Evolutionary conservation across 2,888 invertebrate genomes (phyloP), one percentile per base, ranked within the genome.

Genomic region (Plemyria rubiginata): DNA sequence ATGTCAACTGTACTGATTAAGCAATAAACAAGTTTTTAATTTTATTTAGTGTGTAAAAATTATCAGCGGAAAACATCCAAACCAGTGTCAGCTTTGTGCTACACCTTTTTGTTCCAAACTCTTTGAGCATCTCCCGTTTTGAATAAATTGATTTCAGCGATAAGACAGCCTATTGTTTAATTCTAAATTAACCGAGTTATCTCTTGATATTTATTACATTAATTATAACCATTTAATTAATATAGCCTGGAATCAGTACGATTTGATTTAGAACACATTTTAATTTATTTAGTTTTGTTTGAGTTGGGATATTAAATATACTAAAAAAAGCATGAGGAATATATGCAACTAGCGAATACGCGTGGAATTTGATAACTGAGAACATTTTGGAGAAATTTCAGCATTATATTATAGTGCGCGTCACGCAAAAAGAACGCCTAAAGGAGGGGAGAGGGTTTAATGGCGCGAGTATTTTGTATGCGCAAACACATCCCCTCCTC

Each of bases 191-290:
- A 41, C 49, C 6, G 28, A 56, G 53, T 41, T 53, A 49, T 64
- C 53, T 56, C 28, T 38, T 49, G 7, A 13, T 59, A 59, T 59
- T 55, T 59, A 63, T 52, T 60, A 60, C 53, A 64, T 59, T 55
- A 59, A 63, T 52, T 60, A 60, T 56, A 64, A 48, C 56, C 29
- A 54, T 63, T 63, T 54, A 22, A 49, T 50, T 36, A 54, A 48
- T 55, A 12, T 48, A 3, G 22, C 3, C 3, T 22, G 1, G 3
- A 22, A 22, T n/a, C 11, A 32, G 46, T 56, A 1, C 12, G 29
- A 54, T 29, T 45, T 32, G 45, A 13, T 54, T 45, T 29, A 12
- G 28, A 54, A 13, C 7, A 4, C 15, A n/a, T n/a, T n/a, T n/a
- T n/a, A n/a, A n/a, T 32, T 45, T n/a, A 40, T 5, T 16, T 15